Evolutionary conservation across 2,888 invertebrate genomes (phyloP).

Genomic region (Venusia cambrica): DNA sequence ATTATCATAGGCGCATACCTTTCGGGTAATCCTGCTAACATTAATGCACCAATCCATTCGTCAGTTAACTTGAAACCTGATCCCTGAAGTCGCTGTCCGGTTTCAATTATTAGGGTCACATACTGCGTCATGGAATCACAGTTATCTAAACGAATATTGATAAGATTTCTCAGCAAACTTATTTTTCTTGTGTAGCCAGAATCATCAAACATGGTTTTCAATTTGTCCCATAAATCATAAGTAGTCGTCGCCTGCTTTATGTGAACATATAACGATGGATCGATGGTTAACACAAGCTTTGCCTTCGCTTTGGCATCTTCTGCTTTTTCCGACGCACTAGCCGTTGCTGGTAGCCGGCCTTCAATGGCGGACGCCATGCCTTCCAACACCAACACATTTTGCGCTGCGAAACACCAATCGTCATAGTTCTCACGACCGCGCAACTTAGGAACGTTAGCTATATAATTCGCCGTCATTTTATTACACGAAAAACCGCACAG

Average conservation of each 20-base stretch:
- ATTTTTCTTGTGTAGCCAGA: too few relatives aligned
- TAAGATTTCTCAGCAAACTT: too few relatives aligned
- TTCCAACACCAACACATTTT: constrained; percentile 2
- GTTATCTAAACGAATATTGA: too few relatives aligned
- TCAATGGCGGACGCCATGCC: constrained; percentile 1
- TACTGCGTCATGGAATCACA: too few relatives aligned
- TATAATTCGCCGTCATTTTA: too few relatives aligned
- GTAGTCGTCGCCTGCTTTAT: constrained; percentile 10
- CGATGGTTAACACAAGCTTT: constrained; percentile 25
- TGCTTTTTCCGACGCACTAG: background rate
- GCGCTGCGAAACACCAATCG: too few relatives aligned
- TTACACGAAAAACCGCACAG: too few relatives aligned
- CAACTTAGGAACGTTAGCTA: too few relatives aligned
- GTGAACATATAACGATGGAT: constrained; percentile 19
- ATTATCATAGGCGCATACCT: constrained; percentile 18
- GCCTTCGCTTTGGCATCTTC: constrained; percentile 12
- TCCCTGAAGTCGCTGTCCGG: constrained; percentile 25
- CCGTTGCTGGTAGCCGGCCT: background rate
- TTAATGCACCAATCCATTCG: constrained; percentile 31
- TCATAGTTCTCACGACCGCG: too few relatives aligned
- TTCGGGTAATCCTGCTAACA: constrained; percentile 26
- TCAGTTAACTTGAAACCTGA: constrained; percentile 33
- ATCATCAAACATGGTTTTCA: constrained; percentile 18
- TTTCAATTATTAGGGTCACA: constrained; percentile 31
- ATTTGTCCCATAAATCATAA: constrained; percentile 14